Evolutionary conservation across 2,113 vertebrate species (phyloP).

Genomic region (Eublepharis macularius): DNA sequence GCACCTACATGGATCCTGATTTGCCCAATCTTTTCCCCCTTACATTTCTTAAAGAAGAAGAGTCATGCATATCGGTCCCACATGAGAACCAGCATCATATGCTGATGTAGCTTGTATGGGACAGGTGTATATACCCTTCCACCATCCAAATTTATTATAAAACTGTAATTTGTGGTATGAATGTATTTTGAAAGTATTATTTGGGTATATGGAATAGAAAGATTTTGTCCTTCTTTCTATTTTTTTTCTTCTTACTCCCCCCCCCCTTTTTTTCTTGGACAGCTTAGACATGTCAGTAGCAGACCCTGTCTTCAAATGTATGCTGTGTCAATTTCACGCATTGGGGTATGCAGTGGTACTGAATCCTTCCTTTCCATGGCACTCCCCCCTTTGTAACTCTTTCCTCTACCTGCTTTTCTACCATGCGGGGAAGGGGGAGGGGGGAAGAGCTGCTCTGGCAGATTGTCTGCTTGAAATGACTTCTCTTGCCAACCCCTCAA

Average conservation of each 20-base stretch:
- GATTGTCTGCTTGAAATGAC: neutral
- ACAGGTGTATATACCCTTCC: no score
- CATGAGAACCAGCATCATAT: neutral
- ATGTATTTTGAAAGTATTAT: neutral
- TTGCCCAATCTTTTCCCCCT: neutral
- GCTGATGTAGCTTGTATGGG: neutral
- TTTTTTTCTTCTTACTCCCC: no score
- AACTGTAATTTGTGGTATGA: neutral
- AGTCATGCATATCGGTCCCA: neutral
- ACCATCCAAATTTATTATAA: neutral
- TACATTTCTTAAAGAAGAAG: neutral
- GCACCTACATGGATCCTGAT: neutral
- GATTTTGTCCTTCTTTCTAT: neutral
- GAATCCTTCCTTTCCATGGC: neutral
- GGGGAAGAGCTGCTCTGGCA: neutral
- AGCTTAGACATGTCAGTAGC: neutral
- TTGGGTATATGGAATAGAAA: neutral
- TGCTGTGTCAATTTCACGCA: neutral
- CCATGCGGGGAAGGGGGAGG: neutral
- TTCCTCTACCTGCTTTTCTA: neutral
- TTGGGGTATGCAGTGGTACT: neutral
- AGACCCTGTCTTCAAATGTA: neutral
- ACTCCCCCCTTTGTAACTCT: neutral
- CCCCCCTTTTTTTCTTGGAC: neutral
- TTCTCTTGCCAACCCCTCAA: no score